Evolutionary conservation across 2,113 vertebrate genomes (phyloP).

Genomic region (Eptesicus fuscus): DNA sequence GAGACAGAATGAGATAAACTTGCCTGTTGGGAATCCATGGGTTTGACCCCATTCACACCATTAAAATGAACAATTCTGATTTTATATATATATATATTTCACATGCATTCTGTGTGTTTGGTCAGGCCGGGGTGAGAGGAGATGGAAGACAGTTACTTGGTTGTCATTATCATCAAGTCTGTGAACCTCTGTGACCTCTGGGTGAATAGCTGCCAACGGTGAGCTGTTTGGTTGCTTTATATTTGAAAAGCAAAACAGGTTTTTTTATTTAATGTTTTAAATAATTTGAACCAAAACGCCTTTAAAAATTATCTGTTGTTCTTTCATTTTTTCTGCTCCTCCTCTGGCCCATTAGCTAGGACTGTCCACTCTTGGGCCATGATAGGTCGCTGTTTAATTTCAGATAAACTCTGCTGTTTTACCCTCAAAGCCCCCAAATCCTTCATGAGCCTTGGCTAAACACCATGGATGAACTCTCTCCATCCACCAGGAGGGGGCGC

Average conservation of each 20-base stretch:
- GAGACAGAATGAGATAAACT: neutral
- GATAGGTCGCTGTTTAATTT: neutral
- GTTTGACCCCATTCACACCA: neutral
- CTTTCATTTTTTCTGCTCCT: neutral
- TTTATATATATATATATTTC: neutral
- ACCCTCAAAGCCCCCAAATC: neutral
- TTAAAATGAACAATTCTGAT: neutral
- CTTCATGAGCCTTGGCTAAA: neutral
- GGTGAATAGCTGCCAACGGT: neutral
- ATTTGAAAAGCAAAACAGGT: neutral
- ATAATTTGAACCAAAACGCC: neutral
- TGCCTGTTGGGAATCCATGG: neutral
- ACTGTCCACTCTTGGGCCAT: neutral
- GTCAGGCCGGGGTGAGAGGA: neutral
- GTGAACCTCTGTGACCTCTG: neutral
- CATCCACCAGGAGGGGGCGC: neutral
- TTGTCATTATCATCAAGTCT: neutral
- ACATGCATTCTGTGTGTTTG: neutral
- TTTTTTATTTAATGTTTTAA: neutral
- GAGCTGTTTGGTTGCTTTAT: neutral
- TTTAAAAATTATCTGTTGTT: neutral
- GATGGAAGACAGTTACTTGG: too few relatives aligned
- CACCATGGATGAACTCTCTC: neutral
- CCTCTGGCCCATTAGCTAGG: neutral
- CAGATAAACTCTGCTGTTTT: neutral